These are phyloP conservation scores for Mythimna loreyi DNA, from an alignment of 2,888 invertebrate genomes.

Conservation along the genomic window DNA sequence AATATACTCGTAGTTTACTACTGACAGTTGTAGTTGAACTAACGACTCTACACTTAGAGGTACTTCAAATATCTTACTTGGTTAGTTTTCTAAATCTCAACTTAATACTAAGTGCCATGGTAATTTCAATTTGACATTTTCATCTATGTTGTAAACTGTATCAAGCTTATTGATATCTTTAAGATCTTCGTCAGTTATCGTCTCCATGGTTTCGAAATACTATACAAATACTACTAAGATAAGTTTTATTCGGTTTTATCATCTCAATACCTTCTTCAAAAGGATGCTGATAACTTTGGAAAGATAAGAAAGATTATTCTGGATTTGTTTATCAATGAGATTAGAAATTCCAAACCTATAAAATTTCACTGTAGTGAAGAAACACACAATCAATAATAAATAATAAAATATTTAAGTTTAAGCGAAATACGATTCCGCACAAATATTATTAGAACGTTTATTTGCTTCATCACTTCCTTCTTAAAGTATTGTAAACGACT, in stretches of 20 bases:
- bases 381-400: constrained; percentile 2
- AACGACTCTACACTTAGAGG: neutral
- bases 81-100: neutral
- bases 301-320: constrained; percentile 45
- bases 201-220: constrained; percentile 19
- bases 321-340: constrained; percentile 31
- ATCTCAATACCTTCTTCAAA: constrained; percentile 11
- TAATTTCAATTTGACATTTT: neutral
- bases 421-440: constrained; percentile 15
- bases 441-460: constrained; percentile 31
- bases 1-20: neutral
- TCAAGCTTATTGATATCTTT: neutral
- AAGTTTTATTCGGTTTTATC: constrained; percentile 3
- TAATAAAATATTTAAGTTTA: neutral
- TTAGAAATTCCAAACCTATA: constrained; percentile 30
- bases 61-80: neutral
- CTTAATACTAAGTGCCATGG: too few relatives aligned
- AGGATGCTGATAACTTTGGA: constrained; percentile 29
- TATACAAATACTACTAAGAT: constrained; percentile 15
- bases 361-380: neutral
- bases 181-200: constrained; percentile 1
- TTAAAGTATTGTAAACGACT: neutral
- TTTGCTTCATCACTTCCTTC: constrained; percentile 14
- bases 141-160: neutral
- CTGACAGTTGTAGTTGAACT: neutral